Base-by-base conservation (phyloP, 2,888 invertebrate genomes). In the Mythimna albipuncta region DNA sequence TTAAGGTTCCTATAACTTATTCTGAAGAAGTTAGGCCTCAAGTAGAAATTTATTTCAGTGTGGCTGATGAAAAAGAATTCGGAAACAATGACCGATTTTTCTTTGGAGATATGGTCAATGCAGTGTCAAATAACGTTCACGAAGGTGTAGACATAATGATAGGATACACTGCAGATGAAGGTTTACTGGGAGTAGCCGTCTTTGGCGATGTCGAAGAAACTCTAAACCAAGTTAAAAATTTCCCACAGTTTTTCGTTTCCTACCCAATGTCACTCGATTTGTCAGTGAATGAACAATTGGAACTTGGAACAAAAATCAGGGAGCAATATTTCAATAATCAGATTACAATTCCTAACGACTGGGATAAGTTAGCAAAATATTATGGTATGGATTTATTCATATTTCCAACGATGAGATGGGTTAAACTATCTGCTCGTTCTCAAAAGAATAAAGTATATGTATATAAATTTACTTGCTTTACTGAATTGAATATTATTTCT, bases 141-240 rank as follows among this genome's bases (percentile, higher is more conserved):
- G 87, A 90, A 63, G 90, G 85, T n/a, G 94, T 97, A 0, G 98
- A 98, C 0, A 96, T 98, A 90, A 97, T 98, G 90, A 94, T 97
- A 19, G 98, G 98, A 9, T 90, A 97, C 5, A 98, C 97, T 26
- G 96, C 97, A 1, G 97, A 97, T 61, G 98, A 98, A 93, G 98
- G 98, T 21, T 21, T 89, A 0, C 57, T 89, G 47, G 57, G 54
- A 6, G 69, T 88, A 11, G 63, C 44, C 9, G 41, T 70, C 41
- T 75, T 64, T 75, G 63, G 79, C 0, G 57, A 57, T 50, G 6
- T 65, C 13, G 64, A 73, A 32, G 69, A 67, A 21, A 59, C 59
- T 13, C 38, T 82, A 13, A 59, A 73, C 0, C 47, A 75, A n/a
- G 81, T 67, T 0, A 78, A 64, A 52, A 70, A 72, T 32, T 83